Base-by-base conservation (phyloP, 30 jellyfish, hydroid and myxozoan species). In the Chrysaora quinquecirrha region DNA sequence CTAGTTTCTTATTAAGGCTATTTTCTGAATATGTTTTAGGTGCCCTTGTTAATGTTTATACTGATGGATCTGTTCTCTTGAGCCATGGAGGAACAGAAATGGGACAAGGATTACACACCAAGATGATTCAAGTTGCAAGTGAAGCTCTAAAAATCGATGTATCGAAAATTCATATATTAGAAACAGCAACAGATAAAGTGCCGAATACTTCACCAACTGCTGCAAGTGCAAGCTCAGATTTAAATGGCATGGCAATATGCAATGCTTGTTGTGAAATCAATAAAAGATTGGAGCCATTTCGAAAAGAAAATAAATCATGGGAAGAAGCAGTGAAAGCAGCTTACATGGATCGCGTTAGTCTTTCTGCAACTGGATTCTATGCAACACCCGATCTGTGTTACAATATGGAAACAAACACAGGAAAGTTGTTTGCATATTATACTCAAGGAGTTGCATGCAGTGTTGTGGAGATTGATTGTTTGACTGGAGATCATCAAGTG, bases 141-240 rank as follows among this genome's bases (percentile, higher is more conserved):
- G n/a, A n/a, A n/a, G n/a, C n/a, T n/a, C n/a, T 78, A 35, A 62
- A 63, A 30, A 24, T 62, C 24, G 80, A 78, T 28, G 35, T 23
- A 16, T 64, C 78, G 20, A 61, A 78, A 33, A 61, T 78, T 1
- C 89, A 78, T 69, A 78, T 64, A 48, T 28, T 30, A 78, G n/a
- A n/a, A n/a, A n/a, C n/a, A n/a, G n/a, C n/a, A n/a, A n/a, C n/a
- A n/a, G n/a, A n/a, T n/a, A n/a, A 78, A 64, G 89, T 78, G 34
- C 89, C 89, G 0, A 78, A 78, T 43, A 62, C 89, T 14, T 61
- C 80, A 10, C 89, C 89, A 12, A 78, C 89, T 31, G 89, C 89
- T 10, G 89, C 89, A 12, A 78, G 89, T 78, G 80, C 78, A 2
- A 78, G 89, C 56, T 78, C 89, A 0, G 89, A 78, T 60, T 19